A percentile compares a stretch with the other conserved stretches of the same genome.
phyloP scores from a whole-genome alignment of 2,888 invertebrate species.

The Andricus quercusramuli region DNA sequence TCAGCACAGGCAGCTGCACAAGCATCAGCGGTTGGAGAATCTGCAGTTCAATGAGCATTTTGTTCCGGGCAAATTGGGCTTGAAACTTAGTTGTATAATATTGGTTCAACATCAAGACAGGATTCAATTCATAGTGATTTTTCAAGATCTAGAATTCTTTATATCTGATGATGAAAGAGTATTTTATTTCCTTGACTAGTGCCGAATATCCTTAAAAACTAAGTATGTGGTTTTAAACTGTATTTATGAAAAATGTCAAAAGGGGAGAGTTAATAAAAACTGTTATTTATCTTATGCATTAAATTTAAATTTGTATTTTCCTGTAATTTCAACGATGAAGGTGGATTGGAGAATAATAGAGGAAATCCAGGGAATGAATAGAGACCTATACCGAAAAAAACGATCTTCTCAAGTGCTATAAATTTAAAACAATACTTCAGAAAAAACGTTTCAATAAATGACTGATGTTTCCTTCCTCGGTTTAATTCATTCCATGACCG shows the following conservation, averaged over 20 bases:
- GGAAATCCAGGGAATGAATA: no score
- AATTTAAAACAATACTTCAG: no score
- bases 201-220: background rate
- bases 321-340: no score
- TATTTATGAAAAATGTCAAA: background rate
- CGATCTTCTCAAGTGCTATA: no score
- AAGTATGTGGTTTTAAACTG: background rate
- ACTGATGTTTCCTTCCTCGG: no score
- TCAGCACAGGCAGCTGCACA: conserved; percentile 56
- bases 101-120: background rate
- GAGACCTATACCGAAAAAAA: no score
- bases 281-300: background rate
- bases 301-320: background rate
- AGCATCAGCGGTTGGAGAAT: conserved; percentile 46
- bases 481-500: no score
- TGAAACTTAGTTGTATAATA: background rate
- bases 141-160: background rate
- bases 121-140: background rate
- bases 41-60: conserved; percentile 23
- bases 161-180: background rate
- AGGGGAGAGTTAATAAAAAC: background rate
- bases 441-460: no score
- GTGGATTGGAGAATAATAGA: no score
- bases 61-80: background rate
- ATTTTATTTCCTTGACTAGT: background rate